Percentiles rank a stretch among this genome's conserved stretches.
Conservation (phyloP, 2,888 invertebrate species). For the Pandemis cinnamomeana region DNA sequence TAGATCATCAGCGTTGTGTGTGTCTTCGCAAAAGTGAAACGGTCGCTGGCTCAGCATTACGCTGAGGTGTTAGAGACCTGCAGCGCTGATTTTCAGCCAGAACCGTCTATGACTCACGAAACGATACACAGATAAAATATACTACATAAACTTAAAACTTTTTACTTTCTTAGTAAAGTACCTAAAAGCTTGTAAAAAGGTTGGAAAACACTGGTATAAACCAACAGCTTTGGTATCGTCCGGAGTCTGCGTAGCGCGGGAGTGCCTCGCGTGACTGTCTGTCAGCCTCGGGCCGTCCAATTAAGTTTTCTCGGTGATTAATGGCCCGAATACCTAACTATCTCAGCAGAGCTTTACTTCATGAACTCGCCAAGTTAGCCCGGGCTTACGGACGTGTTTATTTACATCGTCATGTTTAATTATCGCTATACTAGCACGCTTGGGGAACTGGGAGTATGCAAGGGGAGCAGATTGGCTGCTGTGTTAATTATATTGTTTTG, state of each 20-base stretch:
- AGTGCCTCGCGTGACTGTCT: conserved; percentile 62
- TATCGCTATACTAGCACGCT: neutral
- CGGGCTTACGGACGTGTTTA: conserved; percentile 16
- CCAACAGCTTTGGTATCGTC: conserved; percentile 17
- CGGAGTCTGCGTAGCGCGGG: conserved; percentile 44
- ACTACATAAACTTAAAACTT: too few relatives aligned
- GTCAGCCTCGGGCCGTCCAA: conserved; percentile 65
- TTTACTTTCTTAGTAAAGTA: too few relatives aligned
- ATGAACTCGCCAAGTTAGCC: conserved; percentile 10
- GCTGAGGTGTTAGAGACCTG: too few relatives aligned
- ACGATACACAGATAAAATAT: too few relatives aligned
- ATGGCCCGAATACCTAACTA: conserved; percentile 59
- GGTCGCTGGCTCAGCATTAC: too few relatives aligned
- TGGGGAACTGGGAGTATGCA: neutral
- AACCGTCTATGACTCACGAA: too few relatives aligned
- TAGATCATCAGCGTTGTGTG: too few relatives aligned
- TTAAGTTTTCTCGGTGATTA: conserved; percentile 77
- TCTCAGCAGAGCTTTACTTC: conserved; percentile 46
- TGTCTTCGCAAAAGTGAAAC: too few relatives aligned
- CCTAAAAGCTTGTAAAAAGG: too few relatives aligned
- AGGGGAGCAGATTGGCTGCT: neutral
- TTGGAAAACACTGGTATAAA: neutral
- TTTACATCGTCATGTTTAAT: conserved; percentile 21
- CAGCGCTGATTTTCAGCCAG: too few relatives aligned
- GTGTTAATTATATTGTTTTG: neutral